Evolutionary conservation across 1,140 invertebrate genomes (phyloP).

Genomic region (Galendromus occidentalis): DNA sequence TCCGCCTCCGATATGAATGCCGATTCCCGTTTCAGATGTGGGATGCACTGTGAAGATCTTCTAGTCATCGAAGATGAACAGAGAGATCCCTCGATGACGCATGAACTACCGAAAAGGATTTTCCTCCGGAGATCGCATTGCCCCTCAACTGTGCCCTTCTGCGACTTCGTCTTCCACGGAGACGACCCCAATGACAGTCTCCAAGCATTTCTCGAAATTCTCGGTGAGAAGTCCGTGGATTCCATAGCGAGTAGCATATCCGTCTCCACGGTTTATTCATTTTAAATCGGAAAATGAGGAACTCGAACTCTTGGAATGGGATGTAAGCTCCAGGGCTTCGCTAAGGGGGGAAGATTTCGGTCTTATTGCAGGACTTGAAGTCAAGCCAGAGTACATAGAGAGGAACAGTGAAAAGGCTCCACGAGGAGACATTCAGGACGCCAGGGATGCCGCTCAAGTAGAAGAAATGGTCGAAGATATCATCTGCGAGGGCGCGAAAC

Average conservation of each 20-base stretch:
- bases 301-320: too few species aligned
- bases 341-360: neutral
- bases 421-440: neutral
- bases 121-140: neutral
- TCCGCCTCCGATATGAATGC: too few species aligned
- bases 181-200: neutral
- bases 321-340: too few species aligned
- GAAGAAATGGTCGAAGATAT: constrained; percentile 9
- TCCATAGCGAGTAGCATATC: too few species aligned
- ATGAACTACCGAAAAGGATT: neutral
- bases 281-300: too few species aligned
- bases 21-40: neutral
- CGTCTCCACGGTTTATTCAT: too few species aligned
- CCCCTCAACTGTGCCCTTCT: neutral
- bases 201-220: constrained; percentile 1
- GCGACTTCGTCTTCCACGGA: neutral
- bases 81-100: neutral
- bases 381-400: neutral
- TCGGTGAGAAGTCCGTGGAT: neutral
- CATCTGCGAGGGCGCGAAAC: neutral
- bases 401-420: neutral
- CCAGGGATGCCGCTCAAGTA: neutral
- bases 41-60: constrained; percentile 1
- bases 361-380: neutral
- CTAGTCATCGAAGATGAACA: neutral